Evolutionary conservation across 2,888 invertebrate species (phyloP).

Genomic region (Pheosia gnoma): DNA sequence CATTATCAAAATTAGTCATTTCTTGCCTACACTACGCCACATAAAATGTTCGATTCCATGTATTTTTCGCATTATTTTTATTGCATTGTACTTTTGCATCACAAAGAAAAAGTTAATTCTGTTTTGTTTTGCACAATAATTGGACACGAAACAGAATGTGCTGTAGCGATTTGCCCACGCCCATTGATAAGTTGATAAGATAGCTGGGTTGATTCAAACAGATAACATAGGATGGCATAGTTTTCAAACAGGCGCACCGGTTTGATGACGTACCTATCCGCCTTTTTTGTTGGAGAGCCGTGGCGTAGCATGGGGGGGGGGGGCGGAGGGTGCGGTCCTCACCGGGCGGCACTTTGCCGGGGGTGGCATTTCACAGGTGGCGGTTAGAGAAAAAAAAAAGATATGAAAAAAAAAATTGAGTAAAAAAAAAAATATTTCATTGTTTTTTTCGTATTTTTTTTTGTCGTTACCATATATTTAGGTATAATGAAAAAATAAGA

Average conservation of each 20-base stretch:
- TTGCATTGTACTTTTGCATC: not conserved
- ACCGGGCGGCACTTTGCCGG: too few relatives aligned
- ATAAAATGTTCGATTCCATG: too few relatives aligned
- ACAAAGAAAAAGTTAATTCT: slow-evolving; percentile 4
- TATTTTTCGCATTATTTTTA: not conserved
- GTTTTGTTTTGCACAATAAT: slow-evolving; percentile 47
- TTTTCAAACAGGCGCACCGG: slow-evolving; percentile 30
- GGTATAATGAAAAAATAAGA: too few relatives aligned
- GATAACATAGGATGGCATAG: slow-evolving; percentile 55
- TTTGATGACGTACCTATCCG: not conserved
- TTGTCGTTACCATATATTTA: too few relatives aligned
- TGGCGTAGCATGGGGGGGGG: too few relatives aligned
- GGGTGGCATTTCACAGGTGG: too few relatives aligned
- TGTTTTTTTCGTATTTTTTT: too few relatives aligned
- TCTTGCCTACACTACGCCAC: not conserved
- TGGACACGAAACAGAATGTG: slow-evolving; percentile 43
- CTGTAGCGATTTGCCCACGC: slow-evolving; percentile 50
- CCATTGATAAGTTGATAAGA: slow-evolving; percentile 77
- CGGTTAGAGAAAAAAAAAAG: too few relatives aligned
- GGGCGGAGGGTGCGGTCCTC: too few relatives aligned
- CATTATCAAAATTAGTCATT: slow-evolving; percentile 50
- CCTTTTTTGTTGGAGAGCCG: too few relatives aligned
- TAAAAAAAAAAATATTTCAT: too few relatives aligned
- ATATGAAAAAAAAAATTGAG: too few relatives aligned
- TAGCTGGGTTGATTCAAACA: slow-evolving; percentile 66